Evolutionary conservation across 2,888 invertebrate genomes (phyloP).

Genomic region (Machimus rusticus): DNA sequence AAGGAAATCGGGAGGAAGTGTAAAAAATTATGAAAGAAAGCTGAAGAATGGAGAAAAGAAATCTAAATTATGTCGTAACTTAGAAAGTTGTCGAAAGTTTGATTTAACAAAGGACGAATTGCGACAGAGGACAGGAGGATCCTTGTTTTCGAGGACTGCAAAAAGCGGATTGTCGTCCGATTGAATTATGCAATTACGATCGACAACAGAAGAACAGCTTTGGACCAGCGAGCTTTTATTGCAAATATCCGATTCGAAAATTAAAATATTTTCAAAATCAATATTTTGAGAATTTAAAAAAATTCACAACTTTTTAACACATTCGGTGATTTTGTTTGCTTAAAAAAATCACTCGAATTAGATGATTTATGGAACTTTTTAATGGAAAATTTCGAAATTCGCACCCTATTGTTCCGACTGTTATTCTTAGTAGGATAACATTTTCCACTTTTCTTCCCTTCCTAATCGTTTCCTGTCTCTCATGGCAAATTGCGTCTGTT

Average conservation of each 20-base stretch:
- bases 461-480: background rate
- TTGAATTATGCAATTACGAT: background rate
- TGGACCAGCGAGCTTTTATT: background rate
- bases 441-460: background rate
- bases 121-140: background rate
- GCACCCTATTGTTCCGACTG: background rate
- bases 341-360: background rate
- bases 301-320: background rate
- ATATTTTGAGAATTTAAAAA: background rate
- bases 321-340: background rate
- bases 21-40: background rate
- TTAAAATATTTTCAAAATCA: background rate
- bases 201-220: background rate
- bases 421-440: background rate
- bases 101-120: constrained; percentile 22
- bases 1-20: background rate
- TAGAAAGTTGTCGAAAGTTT: constrained; percentile 24
- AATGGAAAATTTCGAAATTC: background rate
- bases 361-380: background rate
- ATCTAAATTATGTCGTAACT: constrained; percentile 19
- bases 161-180: background rate
- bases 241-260: background rate
- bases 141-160: background rate
- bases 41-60: background rate
- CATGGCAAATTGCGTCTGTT: background rate